Percentiles rank a stretch among this genome's conserved stretches.
phyloP scores from a whole-genome alignment of 2,888 invertebrate species.

The Trachelus stipa region DNA sequence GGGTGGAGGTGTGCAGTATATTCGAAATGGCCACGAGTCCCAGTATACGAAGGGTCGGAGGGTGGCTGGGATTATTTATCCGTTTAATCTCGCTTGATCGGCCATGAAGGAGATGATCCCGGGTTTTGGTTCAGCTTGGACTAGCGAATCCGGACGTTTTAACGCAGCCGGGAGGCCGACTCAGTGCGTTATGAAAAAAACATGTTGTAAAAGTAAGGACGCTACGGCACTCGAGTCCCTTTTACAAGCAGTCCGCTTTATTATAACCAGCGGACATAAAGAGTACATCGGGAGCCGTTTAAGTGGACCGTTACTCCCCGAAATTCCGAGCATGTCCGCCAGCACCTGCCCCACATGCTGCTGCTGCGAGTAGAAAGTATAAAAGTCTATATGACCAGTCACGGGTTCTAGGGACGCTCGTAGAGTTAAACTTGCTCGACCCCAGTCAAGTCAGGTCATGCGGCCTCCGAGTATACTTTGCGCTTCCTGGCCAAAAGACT shows the following conservation, averaged over 20 bases:
- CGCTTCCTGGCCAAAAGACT: neutral
- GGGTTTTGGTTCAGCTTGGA: neutral
- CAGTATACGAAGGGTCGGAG: neutral
- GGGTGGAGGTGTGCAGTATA: neutral
- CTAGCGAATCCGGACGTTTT: neutral
- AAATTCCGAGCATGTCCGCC: neutral
- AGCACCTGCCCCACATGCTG: neutral
- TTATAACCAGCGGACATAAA: constrained; percentile 22
- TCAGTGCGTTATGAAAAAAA: constrained; percentile 19
- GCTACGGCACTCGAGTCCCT: constrained; percentile 18
- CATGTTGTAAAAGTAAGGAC: constrained; percentile 5
- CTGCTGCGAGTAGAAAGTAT: neutral
- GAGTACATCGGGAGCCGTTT: constrained; percentile 24
- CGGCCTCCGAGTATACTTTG: neutral
- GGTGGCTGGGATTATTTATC: neutral
- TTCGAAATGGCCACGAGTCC: neutral
- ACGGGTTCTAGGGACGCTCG: neutral
- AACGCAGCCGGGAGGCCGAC: neutral
- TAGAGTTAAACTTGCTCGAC: neutral
- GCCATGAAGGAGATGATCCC: neutral
- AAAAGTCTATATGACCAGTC: neutral
- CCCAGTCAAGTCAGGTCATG: neutral
- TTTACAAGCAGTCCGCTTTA: constrained; percentile 28
- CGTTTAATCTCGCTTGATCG: neutral
- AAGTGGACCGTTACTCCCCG: constrained; percentile 24